phyloP scores from a whole-genome alignment of 1,140 invertebrate genomes.

The Aporrectodea caliginosa region DNA sequence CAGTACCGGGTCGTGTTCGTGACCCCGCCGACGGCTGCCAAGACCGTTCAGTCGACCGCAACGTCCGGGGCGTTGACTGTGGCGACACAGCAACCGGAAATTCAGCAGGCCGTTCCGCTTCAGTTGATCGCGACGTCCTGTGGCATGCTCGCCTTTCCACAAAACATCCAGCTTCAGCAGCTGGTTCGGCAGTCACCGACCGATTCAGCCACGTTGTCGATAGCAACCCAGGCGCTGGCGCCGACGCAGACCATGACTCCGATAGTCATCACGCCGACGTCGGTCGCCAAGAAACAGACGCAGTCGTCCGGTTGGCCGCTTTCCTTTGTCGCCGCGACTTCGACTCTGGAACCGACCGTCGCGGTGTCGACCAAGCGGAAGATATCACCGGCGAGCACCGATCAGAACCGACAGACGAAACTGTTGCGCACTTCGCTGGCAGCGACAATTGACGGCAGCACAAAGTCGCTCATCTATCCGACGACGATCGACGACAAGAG shows the following conservation, averaged over 20 bases:
- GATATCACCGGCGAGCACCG: background rate
- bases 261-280: background rate
- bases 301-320: background rate
- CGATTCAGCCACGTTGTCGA: background rate
- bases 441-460: too few relatives aligned
- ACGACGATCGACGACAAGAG: too few relatives aligned
- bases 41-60: background rate
- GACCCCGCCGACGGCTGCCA: background rate
- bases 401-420: background rate
- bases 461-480: too few relatives aligned
- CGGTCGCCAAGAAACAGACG: background rate
- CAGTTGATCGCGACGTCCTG: background rate
- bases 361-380: background rate
- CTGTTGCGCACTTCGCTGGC: too few relatives aligned
- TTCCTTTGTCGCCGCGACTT: background rate
- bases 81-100: background rate
- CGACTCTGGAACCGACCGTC: background rate
- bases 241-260: background rate
- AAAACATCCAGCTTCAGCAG: background rate
- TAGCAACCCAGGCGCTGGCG: background rate
- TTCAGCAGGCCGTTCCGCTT: background rate
- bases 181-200: background rate
- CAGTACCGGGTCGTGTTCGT: background rate
- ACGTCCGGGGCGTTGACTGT: too few relatives aligned
- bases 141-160: background rate